Evolutionary conservation across 2,888 invertebrate species (phyloP).

Genomic region (Rosalia funebris): DNA sequence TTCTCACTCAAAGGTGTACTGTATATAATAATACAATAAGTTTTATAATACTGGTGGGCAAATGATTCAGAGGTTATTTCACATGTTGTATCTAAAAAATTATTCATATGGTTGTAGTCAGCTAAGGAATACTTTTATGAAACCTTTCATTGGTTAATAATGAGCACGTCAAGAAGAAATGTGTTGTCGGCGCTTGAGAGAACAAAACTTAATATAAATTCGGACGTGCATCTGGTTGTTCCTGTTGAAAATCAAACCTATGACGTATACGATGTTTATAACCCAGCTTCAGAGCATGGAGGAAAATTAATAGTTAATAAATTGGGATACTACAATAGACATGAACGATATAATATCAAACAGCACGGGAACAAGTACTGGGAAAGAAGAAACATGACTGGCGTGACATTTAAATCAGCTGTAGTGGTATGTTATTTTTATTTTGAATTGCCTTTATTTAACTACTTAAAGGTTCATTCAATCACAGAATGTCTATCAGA

Average conservation of each 20-base stretch:
- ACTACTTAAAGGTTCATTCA: too few relatives aligned
- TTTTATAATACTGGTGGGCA: too few relatives aligned
- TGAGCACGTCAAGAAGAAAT: constrained; percentile 50
- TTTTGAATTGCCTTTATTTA: too few relatives aligned
- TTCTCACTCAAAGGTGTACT: too few relatives aligned
- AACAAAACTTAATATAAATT: constrained; percentile 64
- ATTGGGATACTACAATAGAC: constrained; percentile 66
- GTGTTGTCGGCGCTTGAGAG: constrained; percentile 54
- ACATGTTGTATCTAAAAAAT: too few relatives aligned
- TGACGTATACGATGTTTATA: constrained; percentile 66
- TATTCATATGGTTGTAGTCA: too few relatives aligned
- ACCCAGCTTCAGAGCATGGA: constrained; percentile 68
- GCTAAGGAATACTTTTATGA: constrained; percentile 49
- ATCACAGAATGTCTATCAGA: too few relatives aligned
- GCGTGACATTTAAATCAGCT: constrained; percentile 67
- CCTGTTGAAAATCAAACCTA: constrained; percentile 46
- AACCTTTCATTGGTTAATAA: constrained; percentile 62
- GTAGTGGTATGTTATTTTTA: constrained; percentile 63
- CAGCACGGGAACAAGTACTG: constrained; percentile 55
- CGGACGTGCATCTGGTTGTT: constrained; percentile 63
- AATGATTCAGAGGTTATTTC: too few relatives aligned
- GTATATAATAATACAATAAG: too few relatives aligned
- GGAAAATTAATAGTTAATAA: constrained; percentile 65
- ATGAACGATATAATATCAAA: constrained; percentile 46
- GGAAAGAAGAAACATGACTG: constrained; percentile 67